These are phyloP conservation scores for Eurystomus glaucurus DNA, from an alignment of 2,797 vertebrate species.

Conservation along the genomic window DNA sequence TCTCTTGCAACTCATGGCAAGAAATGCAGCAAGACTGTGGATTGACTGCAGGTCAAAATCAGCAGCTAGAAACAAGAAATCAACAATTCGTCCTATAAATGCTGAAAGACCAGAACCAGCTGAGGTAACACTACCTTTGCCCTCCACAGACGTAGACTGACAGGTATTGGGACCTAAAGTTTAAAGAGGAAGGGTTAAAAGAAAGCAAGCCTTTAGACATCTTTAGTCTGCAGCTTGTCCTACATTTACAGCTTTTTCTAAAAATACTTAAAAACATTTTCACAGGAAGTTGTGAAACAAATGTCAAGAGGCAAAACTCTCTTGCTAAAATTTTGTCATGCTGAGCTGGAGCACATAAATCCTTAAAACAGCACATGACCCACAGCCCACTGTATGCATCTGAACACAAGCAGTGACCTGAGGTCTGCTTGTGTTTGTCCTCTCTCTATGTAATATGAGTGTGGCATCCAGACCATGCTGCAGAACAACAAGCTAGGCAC, in stretches of 20 bases:
- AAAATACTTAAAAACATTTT: neutral
- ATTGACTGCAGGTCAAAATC: neutral
- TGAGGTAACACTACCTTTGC: neutral
- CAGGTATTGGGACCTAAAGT: neutral
- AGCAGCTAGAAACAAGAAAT: neutral
- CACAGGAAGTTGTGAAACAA: neutral
- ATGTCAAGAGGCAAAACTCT: neutral
- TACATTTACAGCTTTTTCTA: neutral
- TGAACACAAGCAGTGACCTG: neutral
- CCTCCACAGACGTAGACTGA: neutral
- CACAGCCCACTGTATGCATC: neutral
- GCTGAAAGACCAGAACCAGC: neutral
- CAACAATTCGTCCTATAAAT: neutral
- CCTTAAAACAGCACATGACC: neutral
- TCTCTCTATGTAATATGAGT: fast-evolving
- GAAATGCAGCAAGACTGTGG: neutral
- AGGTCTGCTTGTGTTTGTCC: neutral
- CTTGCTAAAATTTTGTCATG: neutral
- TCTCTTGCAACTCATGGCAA: neutral
- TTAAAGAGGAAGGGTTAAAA: neutral
- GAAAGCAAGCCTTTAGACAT: neutral
- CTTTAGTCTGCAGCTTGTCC: neutral
- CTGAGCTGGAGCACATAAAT: neutral
- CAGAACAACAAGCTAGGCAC: neutral
- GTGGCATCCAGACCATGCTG: neutral